phyloP scores from a whole-genome alignment of 2,888 invertebrate genomes.

The Epistrophe grossulariae region DNA sequence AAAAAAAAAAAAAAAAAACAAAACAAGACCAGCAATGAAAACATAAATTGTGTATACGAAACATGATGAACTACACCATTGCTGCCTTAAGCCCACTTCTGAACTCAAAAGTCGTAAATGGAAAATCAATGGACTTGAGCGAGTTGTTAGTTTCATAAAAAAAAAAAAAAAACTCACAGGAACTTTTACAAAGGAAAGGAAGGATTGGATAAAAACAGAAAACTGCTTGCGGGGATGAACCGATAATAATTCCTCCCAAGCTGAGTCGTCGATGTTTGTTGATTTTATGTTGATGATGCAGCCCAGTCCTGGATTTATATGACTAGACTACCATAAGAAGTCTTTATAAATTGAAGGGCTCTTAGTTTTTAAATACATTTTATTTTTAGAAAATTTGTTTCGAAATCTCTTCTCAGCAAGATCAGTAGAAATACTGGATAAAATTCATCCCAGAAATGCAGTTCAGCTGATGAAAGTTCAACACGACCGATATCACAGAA shows the following conservation, averaged over 20 bases:
- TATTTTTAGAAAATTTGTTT: too few species aligned
- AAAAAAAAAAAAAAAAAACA: slow-evolving; percentile 10
- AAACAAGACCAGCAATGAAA: slow-evolving; percentile 45
- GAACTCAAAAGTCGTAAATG: slow-evolving; percentile 75
- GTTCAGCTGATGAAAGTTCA: too few species aligned
- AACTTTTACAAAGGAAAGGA: slow-evolving; percentile 1
- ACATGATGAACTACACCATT: slow-evolving; percentile 72
- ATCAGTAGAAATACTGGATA: too few species aligned
- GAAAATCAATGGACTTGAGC: slow-evolving; percentile 76
- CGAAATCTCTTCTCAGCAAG: too few species aligned
- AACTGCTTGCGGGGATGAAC: slow-evolving; percentile 66
- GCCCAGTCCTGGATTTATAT: background rate
- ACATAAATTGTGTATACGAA: slow-evolving; percentile 67
- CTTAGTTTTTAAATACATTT: too few species aligned
- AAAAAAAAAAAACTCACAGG: slow-evolving; percentile 9
- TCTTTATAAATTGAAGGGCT: too few species aligned
- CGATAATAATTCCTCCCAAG: slow-evolving; percentile 65
- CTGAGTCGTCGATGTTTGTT: slow-evolving; percentile 57
- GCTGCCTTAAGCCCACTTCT: slow-evolving; percentile 72
- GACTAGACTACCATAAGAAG: background rate
- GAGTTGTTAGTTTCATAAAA: slow-evolving; percentile 70
- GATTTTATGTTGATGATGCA: slow-evolving; percentile 46
- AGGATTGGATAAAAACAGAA: slow-evolving; percentile 25
- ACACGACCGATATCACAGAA: too few species aligned
- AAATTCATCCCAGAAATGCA: too few species aligned